Base-by-base conservation (phyloP, 2,797 vertebrate species). In the Ceryle rudis region DNA sequence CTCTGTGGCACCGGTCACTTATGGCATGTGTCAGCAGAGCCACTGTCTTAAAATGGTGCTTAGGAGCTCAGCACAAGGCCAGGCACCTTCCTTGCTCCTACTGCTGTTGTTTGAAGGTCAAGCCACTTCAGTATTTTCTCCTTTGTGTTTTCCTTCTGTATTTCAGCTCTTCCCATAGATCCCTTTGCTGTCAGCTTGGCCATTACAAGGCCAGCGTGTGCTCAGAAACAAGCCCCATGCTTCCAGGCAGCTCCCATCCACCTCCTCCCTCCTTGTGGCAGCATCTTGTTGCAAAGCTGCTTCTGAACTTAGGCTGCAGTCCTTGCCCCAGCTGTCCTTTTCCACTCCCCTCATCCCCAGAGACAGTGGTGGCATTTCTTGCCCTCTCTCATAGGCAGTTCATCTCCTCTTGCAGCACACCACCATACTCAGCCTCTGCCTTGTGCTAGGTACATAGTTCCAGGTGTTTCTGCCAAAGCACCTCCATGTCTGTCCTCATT, bases 311-410 rank as follows among this genome's bases (percentile, higher is more conserved):
- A 18, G 28, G 78, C 41, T 89, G 54, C 54, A 66, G 23, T 28
- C 39, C 41, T 67, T 1, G 1, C 11, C 35, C 9, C 2, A 1
- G 26, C 28, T 1, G 0, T 35, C 18, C 15, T 14, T 51, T n/a
- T 61, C 73, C 37, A 6, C 15, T 35, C 16, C 18, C n/a, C 13
- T 49, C 65, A n/a, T 20, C 51, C 57, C 23, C n/a, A 51, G 42
- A 61, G 29, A 16, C 11, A 21, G 22, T 2, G 7, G 33, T 60
- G 65, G 29, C 26, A 22, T 54, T 82, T 93, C 41, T 62, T 61
- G 29, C 31, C 64, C 6, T 72, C n/a, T 67, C 17, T 19, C 9
- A 8, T 14, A 55, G 47, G 44, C 33, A 73, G 14, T 57, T 71
- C 44, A 23, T 44, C 61, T 89, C 44, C 41, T 86, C 49, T 47